These are phyloP conservation scores for Echinarachnius parma DNA, from an alignment of 53 echinoderm and acorn worm species.

Conservation along the genomic window DNA sequence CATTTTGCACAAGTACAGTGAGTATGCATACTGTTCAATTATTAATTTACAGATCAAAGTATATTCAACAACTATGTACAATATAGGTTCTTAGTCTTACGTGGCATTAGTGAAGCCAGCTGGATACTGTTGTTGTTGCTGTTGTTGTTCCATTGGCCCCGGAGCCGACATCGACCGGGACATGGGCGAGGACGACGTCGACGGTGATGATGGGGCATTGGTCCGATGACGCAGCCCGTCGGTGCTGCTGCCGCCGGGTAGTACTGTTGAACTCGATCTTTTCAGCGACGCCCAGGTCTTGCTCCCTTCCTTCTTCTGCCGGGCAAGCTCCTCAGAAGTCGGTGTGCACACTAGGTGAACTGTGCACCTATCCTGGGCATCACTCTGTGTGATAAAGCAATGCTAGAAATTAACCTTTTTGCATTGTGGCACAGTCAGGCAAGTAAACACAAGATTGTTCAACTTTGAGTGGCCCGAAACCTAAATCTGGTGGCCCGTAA, in stretches of 20 bases:
- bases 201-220: not conserved
- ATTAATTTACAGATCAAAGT: too few species aligned
- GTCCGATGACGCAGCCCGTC: constrained; percentile 23
- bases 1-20: too few species aligned
- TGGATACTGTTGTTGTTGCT: constrained; percentile 15
- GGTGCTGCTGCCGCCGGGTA: not conserved
- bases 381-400: not conserved
- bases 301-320: constrained; percentile 6
- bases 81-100: constrained; percentile 19
- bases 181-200: too few species aligned
- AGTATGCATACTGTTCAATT: too few species aligned
- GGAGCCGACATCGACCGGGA: too few species aligned
- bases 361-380: constrained; percentile 49
- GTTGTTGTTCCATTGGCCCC: constrained; percentile 15
- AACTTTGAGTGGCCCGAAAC: too few species aligned
- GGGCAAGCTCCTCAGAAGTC: constrained; percentile 31
- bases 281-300: not conserved
- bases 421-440: too few species aligned
- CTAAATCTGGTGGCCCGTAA: too few species aligned
- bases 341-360: constrained; percentile 81
- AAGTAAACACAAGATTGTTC: too few species aligned
- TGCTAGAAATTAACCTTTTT: too few species aligned
- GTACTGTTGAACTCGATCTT: not conserved
- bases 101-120: constrained; percentile 16
- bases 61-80: too few species aligned